Evolutionary conservation across 2,888 invertebrate species (phyloP), one percentile per base, ranked within the genome.

Genomic region (Sepioteuthis lessoniana): DNA sequence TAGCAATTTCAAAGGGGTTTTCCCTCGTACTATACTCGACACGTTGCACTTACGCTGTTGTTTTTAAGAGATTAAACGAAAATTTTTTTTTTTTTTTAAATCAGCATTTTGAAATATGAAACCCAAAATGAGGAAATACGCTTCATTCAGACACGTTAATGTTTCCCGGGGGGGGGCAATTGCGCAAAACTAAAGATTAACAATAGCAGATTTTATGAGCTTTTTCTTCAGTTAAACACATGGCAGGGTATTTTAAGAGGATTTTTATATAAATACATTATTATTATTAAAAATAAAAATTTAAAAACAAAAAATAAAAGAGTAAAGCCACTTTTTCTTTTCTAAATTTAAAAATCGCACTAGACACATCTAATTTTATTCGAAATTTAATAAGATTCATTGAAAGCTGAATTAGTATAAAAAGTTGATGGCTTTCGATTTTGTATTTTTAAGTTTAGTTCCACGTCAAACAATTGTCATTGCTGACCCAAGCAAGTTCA

Each of bases 1-100:
- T n/a, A 76, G n/a, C n/a, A 76, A 76, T 76, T 76, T 76, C n/a
- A 76, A 76, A 76, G 76, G 76, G n/a, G 76, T n/a, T 76, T 76
- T 35, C 76, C 76, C 55, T 55, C 7, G 55, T 55, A 55, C 55
- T 55, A 76, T 76, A 76, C n/a, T 76, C 5, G 76, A 76, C 76
- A 76, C 76, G 76, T 76, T 76, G 76, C 76, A 35, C n/a, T 76
- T 55, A 55, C 25, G 55, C 25, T 5, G 55, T 55, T 55, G 55
- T 55, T 55, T 55, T 55, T 21, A 5, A 55, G 47, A 47, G 19
- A 21, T 21, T 21, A 25, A 1, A 55, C 21, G 3, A 0, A 5
- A 55, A 55, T 25, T 21, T n/a, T n/a, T n/a, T n/a, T n/a, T n/a
- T n/a, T n/a, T n/a, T n/a, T n/a, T 25, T 25, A 55, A 55, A 47